Base-by-base conservation (phyloP, 1,140 invertebrate species). In the Delia radicum region DNA sequence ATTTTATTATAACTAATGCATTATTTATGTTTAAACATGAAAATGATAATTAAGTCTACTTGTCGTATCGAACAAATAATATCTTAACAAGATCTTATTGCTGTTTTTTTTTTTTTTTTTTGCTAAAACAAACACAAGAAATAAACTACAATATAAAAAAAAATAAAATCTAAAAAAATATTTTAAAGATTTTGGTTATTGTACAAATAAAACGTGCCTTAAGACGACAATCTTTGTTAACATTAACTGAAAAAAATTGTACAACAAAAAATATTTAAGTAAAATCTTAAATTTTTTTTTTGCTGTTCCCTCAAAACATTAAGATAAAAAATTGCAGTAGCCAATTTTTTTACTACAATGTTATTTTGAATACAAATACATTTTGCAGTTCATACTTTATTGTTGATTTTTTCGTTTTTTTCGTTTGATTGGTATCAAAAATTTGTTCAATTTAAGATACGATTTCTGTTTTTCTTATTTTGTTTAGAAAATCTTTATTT, bases 1-100 rank as follows among this genome's bases (percentile, higher is more conserved):
- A 69, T 33, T 69, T 69, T 69, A 69, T 69, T 69, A 69, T 33
- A 69, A 69, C 29, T 69, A 69, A 69, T 69, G 65, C 65, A 69
- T 69, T 69, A 69, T 69, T 69, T 69, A 69, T 69, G 65, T 69
- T 69, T 24, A 33, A 69, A 69, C 65, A 69, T 69, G 65, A 69
- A 69, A 69, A 69, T 69, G 65, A 69, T 69, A 69, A 69, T 69
- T 69, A 69, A 69, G 65, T 69, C 65, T 69, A 69, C 65, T 69
- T 69, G 65, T 69, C 65, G 65, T 69, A 69, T 69, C 65, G 33
- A 69, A 69, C 65, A 69, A 69, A 69, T 69, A 69, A 69, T 69
- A 69, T 69, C 65, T 69, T 69, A 69, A 69, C 65, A 69, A 69
- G 65, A 69, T 69, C 65, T 69, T 33, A 69, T 33, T 69, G 29